Evolutionary conservation across 2,797 vertebrate genomes (phyloP), one percentile per base, ranked within the genome.

Genomic region (Acanthurus tractus): DNA sequence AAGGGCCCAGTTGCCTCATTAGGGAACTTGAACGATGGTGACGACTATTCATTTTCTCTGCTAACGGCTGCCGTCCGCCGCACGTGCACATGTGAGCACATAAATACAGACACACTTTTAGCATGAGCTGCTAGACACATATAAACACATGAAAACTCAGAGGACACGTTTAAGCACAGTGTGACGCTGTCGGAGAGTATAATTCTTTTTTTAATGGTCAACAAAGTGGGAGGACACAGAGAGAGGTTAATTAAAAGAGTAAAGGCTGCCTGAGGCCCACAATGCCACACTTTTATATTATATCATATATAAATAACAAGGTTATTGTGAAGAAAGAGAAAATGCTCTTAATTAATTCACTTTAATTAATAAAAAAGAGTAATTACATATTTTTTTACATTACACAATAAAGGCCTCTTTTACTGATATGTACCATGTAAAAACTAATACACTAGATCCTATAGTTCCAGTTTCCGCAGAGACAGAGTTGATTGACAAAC

Each of bases 1-100:
- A 38, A 83, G 74, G 85, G 84, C 85, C 84, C 74, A 1, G 81
- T 82, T 29, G 63, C 86, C 91, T 92, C 92, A 91, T 94, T 93
- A 94, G 88, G 78, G 90, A 79, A 79, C 86, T 34, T 90, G 86
- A 93, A 83, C 70, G 70, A 89, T 85, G 75, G 81, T 63, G 81
- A 84, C 77, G 65, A 69, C 83, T 59, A 81, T 90, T 92, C 85
- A 90, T 94, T 93, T 90, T 77, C 87, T 81, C 58, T 42, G 70
- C 84, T 90, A 89, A 91, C 79, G 70, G 90, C 86, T 64, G 64
- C 72, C 9, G 64, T 53, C 74, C 8, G n/a, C 42, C 78, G 57
- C 80, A 57, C n/a, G n/a, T 40, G 25, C 72, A 66, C 73, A 34
- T n/a, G 44, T 17, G 25, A 20, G 29, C 54, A 66, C 79, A 69